Conservation (phyloP, 1,140 invertebrate species). For the Sitophilus oryzae region DNA sequence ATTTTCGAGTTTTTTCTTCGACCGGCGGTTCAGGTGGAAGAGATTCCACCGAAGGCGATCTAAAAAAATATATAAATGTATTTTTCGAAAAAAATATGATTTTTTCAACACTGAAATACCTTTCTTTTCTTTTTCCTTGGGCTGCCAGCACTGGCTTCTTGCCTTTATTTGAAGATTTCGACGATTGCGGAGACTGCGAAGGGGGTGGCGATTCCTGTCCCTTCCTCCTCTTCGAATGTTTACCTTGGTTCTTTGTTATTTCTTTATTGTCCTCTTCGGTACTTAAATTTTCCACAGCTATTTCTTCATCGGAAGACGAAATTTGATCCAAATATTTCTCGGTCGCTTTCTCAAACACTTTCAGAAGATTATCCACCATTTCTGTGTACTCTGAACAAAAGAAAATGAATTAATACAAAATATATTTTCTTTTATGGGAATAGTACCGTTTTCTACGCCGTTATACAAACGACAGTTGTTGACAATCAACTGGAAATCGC, state of each 20-base stretch:
- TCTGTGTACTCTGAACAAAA: slow-evolving; percentile 72
- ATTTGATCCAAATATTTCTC: slow-evolving; percentile 75
- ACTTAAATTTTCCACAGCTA: slow-evolving; percentile 57
- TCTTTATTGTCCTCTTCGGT: slow-evolving; percentile 18
- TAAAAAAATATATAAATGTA: too few species aligned
- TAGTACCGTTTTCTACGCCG: slow-evolving; percentile 81
- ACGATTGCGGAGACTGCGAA: too few species aligned
- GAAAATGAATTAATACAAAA: slow-evolving; percentile 7
- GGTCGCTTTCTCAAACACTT: slow-evolving; percentile 70
- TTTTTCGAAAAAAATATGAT: too few species aligned
- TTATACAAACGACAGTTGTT: slow-evolving; percentile 89
- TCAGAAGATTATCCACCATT: slow-evolving; percentile 77
- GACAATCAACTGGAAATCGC: slow-evolving; percentile 83
- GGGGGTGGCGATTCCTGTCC: slow-evolving; percentile 9
- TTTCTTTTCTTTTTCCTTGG: slow-evolving; percentile 32
- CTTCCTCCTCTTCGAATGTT: slow-evolving; percentile 18
- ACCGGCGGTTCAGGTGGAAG: neutral
- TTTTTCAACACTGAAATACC: too few species aligned
- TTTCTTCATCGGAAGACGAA: slow-evolving; percentile 71
- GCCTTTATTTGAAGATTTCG: slow-evolving; percentile 13
- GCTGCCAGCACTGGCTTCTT: slow-evolving; percentile 32
- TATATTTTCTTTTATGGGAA: slow-evolving; percentile 12
- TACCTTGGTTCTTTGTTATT: slow-evolving; percentile 9
- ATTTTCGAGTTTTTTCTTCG: slow-evolving; percentile 9
- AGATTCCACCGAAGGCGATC: slow-evolving; percentile 32